Percentiles rank a stretch among this genome's conserved stretches.
These are phyloP conservation scores for Columba livia DNA, from an alignment of 2,113 vertebrate species.

Conservation along the genomic window DNA sequence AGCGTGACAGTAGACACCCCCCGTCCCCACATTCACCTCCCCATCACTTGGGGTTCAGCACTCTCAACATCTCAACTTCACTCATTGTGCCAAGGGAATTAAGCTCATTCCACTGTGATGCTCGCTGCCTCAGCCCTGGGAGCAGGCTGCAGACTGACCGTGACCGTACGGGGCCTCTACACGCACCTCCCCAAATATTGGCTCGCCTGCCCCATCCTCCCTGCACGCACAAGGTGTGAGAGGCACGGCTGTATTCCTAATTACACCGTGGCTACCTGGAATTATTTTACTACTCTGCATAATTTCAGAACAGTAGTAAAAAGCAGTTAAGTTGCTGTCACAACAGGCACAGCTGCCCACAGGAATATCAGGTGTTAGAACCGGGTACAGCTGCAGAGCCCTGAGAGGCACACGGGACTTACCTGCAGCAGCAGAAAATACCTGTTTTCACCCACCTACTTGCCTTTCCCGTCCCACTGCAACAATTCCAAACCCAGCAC, in stretches of 20 bases:
- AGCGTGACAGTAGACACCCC: too few species aligned
- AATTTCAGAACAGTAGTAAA: background rate
- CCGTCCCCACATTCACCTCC: background rate
- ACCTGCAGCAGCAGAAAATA: background rate
- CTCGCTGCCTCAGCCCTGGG: rapidly evolving
- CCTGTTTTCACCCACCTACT: background rate
- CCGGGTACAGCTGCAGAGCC: background rate
- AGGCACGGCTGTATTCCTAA: background rate
- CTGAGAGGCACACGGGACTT: rapidly evolving
- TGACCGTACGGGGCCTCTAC: rapidly evolving
- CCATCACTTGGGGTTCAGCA: rapidly evolving
- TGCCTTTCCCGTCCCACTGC: background rate
- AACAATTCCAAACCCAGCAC: background rate
- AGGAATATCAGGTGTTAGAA: background rate
- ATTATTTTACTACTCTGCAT: background rate
- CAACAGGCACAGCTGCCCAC: background rate
- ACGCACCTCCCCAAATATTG: rapidly evolving
- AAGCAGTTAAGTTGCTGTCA: background rate
- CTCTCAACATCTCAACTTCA: background rate
- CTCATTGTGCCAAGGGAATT: background rate
- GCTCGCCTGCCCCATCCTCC: rapidly evolving
- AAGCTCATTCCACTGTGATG: rapidly evolving
- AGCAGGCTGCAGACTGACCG: background rate
- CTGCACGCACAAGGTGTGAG: rapidly evolving
- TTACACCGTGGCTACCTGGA: rapidly evolving